Base-by-base conservation (phyloP, 1,140 invertebrate species). In the Diorhabda carinulata region DNA sequence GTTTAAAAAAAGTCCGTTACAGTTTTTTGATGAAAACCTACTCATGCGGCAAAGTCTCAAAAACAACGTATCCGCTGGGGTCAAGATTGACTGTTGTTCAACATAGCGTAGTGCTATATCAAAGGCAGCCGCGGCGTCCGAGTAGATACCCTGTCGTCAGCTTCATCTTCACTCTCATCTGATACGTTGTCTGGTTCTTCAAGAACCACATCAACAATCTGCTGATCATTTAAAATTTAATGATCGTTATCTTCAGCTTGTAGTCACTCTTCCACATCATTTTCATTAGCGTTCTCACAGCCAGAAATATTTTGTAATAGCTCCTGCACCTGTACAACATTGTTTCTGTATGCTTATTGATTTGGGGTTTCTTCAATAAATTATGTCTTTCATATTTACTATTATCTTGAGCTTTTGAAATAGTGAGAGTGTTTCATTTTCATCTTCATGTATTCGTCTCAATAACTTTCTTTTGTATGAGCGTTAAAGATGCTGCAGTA, bases 401-500 rank as follows among this genome's bases (percentile, higher is more conserved):
- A 25, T 25, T 1, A 25, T 25, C 25, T 25, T 25, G 25, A 25
- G 25, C 25, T 25, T 25, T 25, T 25, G 25, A 25, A 25, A 25
- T 25, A 25, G 25, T 25, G 25, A 25, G 25, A 25, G 25, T 25
- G 25, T 25, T 25, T 56, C 52, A 56, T 56, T n/a, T 56, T n/a
- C n/a, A n/a, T 56, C 52, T 56, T 56, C 52, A 7, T 2, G 52
- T 56, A 56, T 56, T 56, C 52, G 3, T 56, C 3, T 75, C 66
- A 73, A 56, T 44, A 72, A 61, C 44, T 56, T 72, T 43, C 71
- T 74, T 61, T 64, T 61, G 52, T 74, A 69, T 45, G 67, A 74
- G 70, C 70, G 41, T 68, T 76, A 73, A 58, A 45, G 70, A 25
- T 69, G 67, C 52, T 69, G 57, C 5, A 76, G 47, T 66, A 79